A percentile compares a stretch with the other conserved stretches of the same genome.
phyloP scores from a whole-genome alignment of 2,888 invertebrate species.

The Oscheius sp. region DNA sequence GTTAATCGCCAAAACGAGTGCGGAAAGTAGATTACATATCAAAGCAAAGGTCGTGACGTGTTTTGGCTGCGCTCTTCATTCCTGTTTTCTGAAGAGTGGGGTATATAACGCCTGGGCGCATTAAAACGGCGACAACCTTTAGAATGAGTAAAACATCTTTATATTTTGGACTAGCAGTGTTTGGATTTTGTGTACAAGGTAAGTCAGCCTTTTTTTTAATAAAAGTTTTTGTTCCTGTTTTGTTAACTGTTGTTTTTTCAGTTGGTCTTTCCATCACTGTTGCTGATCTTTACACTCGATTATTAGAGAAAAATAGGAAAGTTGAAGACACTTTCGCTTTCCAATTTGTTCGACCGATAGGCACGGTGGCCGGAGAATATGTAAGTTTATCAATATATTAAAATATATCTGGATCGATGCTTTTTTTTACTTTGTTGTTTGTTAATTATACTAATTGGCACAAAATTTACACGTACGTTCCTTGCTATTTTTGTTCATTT shows the following conservation, averaged over 20 bases:
- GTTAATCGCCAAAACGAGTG: conserved; percentile 20
- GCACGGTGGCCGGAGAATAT: conserved; percentile 53
- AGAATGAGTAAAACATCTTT: conserved; percentile 1
- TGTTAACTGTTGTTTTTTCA: conserved; percentile 13
- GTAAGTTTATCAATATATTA: conserved; percentile 29
- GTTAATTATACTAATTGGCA: too few relatives aligned
- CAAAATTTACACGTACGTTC: too few relatives aligned
- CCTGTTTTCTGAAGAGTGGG: conserved; percentile 24
- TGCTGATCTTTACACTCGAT: conserved; percentile 38
- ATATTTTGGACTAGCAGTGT: background rate
- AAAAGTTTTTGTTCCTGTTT: too few relatives aligned
- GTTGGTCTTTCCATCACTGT: conserved; percentile 29
- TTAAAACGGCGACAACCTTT: too few relatives aligned
- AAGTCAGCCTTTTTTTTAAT: background rate
- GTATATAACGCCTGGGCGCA: conserved; percentile 24
- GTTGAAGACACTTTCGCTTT: conserved; percentile 43
- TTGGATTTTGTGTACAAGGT: conserved; percentile 2
- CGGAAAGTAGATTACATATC: conserved; percentile 17
- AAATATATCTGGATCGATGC: background rate
- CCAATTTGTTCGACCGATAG: conserved; percentile 53
- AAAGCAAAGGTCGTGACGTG: conserved; percentile 32
- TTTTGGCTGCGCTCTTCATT: conserved; percentile 23
- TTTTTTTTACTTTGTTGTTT: background rate
- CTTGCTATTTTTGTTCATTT: too few relatives aligned
- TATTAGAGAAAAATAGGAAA: conserved; percentile 39